A percentile compares a stretch with the other conserved stretches of the same genome.
phyloP scores from a whole-genome alignment of 1,140 invertebrate genomes.

The Triops longicaudatus region DNA sequence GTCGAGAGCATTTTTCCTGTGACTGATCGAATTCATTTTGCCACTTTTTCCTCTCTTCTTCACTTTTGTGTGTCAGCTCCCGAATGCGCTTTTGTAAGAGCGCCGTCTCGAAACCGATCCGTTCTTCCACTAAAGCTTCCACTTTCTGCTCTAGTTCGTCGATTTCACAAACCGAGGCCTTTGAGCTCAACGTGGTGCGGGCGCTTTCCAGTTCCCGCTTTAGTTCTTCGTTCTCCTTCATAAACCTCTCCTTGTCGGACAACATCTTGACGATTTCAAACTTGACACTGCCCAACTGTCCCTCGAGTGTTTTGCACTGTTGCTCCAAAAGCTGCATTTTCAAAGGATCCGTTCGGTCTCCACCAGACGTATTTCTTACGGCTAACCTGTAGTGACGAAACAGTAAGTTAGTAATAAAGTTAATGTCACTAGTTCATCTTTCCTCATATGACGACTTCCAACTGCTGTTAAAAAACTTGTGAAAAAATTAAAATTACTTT shows the following conservation, averaged over 20 bases:
- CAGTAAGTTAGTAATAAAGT: not conserved
- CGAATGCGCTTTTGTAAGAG: constrained; percentile 27
- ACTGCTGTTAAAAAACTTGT: too few species aligned
- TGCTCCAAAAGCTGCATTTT: constrained; percentile 27
- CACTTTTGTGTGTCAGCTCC: constrained; percentile 29
- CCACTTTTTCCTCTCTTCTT: constrained; percentile 33
- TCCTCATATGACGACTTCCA: too few species aligned
- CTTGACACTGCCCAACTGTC: constrained; percentile 33
- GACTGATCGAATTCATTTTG: constrained; percentile 44
- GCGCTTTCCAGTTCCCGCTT: constrained; percentile 29
- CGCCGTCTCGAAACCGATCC: constrained; percentile 28
- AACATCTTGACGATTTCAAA: constrained; percentile 36
- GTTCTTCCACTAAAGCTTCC: constrained; percentile 25
- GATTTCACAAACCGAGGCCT: constrained; percentile 23
- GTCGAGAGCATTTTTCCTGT: constrained; percentile 49
- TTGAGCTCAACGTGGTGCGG: constrained; percentile 24
- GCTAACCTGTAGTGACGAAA: not conserved
- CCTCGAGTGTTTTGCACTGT: constrained; percentile 34
- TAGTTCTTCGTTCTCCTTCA: constrained; percentile 35
- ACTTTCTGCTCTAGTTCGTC: not conserved
- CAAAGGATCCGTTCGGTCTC: not conserved
- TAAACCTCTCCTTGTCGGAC: constrained; percentile 36
- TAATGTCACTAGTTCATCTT: not conserved
- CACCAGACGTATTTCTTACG: not conserved
- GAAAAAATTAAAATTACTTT: too few species aligned